These are phyloP conservation scores for Erythrocebus patas DNA, from an alignment of 2,113 vertebrate species.

Conservation along the genomic window DNA sequence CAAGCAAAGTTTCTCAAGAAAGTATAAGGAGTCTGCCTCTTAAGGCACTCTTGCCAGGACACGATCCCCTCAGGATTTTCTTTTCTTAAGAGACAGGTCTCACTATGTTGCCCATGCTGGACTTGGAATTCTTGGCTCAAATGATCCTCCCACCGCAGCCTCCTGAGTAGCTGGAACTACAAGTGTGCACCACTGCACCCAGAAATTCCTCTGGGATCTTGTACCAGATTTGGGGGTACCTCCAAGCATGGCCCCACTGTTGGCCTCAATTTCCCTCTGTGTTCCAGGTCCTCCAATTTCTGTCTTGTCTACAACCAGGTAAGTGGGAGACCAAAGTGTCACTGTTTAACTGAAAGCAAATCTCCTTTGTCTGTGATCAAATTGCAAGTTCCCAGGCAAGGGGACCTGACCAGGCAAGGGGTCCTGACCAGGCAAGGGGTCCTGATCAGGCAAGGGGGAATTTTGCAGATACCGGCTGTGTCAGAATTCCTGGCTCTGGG, in stretches of 20 bases:
- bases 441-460: not conserved
- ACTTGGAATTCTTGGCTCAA: not conserved
- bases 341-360: not conserved
- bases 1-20: not conserved
- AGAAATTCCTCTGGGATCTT: not conserved
- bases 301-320: not conserved
- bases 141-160: not conserved
- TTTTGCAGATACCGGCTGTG: not conserved
- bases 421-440: not conserved
- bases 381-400: not conserved
- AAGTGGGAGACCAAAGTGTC: not conserved
- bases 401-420: not conserved
- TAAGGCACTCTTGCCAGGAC: not conserved
- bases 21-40: not conserved
- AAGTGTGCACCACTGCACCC: not conserved
- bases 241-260: not conserved
- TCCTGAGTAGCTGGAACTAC: not conserved
- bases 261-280: not conserved
- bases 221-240: not conserved
- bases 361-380: not conserved
- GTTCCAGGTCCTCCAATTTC: not conserved
- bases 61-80: not conserved
- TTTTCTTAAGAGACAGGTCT: not conserved
- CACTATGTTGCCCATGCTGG: not conserved
- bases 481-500: not conserved